Conservation (phyloP, 2,888 invertebrate genomes). For the Microdon myrmicae region DNA sequence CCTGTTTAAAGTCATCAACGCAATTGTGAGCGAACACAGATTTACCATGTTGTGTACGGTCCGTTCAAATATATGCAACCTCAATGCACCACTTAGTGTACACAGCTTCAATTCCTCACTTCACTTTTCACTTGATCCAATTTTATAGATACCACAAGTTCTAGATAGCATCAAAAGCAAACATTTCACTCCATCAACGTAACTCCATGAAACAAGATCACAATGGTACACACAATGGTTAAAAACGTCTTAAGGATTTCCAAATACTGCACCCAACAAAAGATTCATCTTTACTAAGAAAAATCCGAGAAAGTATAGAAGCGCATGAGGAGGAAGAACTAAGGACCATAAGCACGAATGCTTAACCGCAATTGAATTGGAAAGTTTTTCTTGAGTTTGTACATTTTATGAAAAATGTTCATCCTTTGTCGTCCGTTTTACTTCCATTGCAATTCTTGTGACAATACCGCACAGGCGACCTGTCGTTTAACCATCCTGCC, state of each 20-base stretch:
- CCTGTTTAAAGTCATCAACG: conserved; percentile 4
- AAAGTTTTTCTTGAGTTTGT: conserved; percentile 22
- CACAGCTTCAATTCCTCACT: conserved; percentile 32
- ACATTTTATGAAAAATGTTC: conserved; percentile 37
- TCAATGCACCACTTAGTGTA: conserved; percentile 27
- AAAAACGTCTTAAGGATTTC: conserved; percentile 44
- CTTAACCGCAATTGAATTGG: conserved; percentile 49
- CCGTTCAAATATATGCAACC: conserved; percentile 16
- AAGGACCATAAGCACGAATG: conserved; percentile 38
- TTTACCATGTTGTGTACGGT: not conserved
- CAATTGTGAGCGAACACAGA: conserved; percentile 3
- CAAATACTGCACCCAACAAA: conserved; percentile 47
- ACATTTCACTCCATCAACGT: conserved; percentile 43
- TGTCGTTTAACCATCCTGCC: conserved; percentile 6
- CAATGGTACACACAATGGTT: conserved; percentile 37
- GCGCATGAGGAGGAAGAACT: conserved; percentile 4
- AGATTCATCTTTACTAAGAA: conserved; percentile 17
- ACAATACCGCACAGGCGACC: conserved; percentile 30
- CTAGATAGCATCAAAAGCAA: conserved; percentile 33
- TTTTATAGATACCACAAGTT: conserved; percentile 16
- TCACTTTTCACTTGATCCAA: conserved; percentile 44
- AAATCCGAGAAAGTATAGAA: too few species aligned
- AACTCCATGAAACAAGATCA: conserved; percentile 25
- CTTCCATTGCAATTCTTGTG: conserved; percentile 20
- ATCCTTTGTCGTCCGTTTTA: not conserved